Conservation (phyloP, 2,797 vertebrate genomes). For the Syngnathus acus region DNA sequence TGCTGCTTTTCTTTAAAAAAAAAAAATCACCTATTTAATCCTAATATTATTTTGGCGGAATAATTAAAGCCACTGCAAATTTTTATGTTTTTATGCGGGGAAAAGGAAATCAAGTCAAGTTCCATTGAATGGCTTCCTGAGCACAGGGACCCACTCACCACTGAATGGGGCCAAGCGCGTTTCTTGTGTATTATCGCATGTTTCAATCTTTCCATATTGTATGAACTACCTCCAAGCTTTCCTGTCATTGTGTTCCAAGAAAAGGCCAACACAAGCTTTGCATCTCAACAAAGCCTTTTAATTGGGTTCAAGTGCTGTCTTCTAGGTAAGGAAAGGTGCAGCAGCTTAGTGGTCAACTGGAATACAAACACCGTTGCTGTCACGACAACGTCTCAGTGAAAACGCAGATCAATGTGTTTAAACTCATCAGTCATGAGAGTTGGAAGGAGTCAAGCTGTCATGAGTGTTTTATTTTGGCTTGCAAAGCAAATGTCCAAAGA, state of each 20-base stretch:
- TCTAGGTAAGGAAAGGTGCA: slow-evolving; percentile 2
- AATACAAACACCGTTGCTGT: not conserved
- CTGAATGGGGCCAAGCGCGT: slow-evolving; percentile 34
- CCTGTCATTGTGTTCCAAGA: slow-evolving; percentile 55
- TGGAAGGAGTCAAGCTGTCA: not conserved
- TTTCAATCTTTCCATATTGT: slow-evolving; percentile 46
- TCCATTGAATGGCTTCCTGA: slow-evolving; percentile 42
- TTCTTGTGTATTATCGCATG: slow-evolving; percentile 40
- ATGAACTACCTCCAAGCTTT: slow-evolving; percentile 50
- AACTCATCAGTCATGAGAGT: not conserved
- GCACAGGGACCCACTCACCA: slow-evolving; percentile 34
- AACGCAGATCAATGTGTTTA: not conserved
- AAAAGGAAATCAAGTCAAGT: not conserved
- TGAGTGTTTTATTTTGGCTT: not conserved
- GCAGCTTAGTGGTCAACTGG: slow-evolving; percentile 1
- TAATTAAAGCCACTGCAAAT: not conserved
- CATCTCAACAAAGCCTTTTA: slow-evolving; percentile 33
- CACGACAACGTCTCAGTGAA: not conserved
- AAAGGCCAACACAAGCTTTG: slow-evolving; percentile 21
- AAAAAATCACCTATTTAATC: not conserved
- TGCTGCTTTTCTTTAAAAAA: not conserved
- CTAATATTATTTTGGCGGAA: not conserved
- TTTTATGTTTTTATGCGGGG: not conserved
- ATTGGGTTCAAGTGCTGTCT: slow-evolving; percentile 13
- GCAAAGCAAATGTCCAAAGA: not conserved